phyloP scores from a whole-genome alignment of 2,797 vertebrate species.

The Gephyroberyx darwinii region DNA sequence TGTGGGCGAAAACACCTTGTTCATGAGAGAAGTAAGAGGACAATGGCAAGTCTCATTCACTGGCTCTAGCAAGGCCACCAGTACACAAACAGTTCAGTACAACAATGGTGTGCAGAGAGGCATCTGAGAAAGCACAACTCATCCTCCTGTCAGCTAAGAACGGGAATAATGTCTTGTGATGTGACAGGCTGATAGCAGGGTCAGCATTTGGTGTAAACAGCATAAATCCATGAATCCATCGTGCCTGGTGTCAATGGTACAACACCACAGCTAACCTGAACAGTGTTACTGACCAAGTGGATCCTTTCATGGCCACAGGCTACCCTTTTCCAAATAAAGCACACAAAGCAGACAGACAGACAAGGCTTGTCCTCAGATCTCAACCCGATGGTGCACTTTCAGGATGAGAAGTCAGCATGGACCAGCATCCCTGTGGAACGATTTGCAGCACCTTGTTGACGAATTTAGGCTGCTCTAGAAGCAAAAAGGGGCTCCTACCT shows the following conservation, averaged over 20 bases:
- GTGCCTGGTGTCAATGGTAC: not conserved
- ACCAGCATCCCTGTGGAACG: conserved; percentile 20
- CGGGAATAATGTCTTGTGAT: conserved; percentile 32
- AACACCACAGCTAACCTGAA: too few relatives aligned
- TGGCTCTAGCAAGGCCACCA: too few relatives aligned
- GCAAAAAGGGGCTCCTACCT: conserved; percentile 13
- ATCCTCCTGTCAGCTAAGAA: conserved; percentile 66
- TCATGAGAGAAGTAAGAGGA: conserved; percentile 28
- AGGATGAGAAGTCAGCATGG: conserved; percentile 39
- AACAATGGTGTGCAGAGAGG: conserved; percentile 46
- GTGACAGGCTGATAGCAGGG: conserved; percentile 27
- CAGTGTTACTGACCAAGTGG: too few relatives aligned
- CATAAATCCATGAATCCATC: not conserved
- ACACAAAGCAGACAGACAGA: conserved; percentile 1
- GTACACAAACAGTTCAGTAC: conserved; percentile 53
- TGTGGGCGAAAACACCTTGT: conserved; percentile 31
- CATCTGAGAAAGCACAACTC: conserved; percentile 63
- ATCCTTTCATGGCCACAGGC: conserved; percentile 9
- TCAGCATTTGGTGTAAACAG: not conserved
- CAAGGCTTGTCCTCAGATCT: conserved; percentile 28
- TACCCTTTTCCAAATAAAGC: conserved; percentile 10
- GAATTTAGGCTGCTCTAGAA: conserved; percentile 3
- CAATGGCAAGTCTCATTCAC: conserved; percentile 51
- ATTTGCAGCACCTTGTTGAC: conserved; percentile 29
- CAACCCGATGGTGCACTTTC: conserved; percentile 35